Base-by-base conservation (phyloP, 2,888 invertebrate genomes). In the Ichneumoninae sp. region DNA sequence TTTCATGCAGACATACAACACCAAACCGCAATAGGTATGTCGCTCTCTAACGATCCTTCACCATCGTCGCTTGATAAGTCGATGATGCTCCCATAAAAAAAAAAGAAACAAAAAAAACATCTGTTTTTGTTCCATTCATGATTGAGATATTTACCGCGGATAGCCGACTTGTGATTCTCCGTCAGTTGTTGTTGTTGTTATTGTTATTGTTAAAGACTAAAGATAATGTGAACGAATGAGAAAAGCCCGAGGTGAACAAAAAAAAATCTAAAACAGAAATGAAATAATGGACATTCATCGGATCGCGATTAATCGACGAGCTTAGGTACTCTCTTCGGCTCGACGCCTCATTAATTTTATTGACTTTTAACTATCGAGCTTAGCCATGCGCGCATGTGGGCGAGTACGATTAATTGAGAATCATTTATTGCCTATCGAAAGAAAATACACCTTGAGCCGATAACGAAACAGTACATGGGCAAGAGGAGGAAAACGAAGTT, bases 1-100 rank as follows among this genome's bases (percentile, higher is more conserved):
- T 65, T 93, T 92, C 87, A 93, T 93, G 89, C 92, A 91, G 87
- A 85, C 91, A 74, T 93, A 92, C 89, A 92, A 89, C 86, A 88
- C 85, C 76, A 93, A 93, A 86, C 91, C 91, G 44, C 92, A 93
- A 87, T 93, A 92, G 91, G 90, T 90, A 89, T 87, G 89, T 88
- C 83, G 70, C 47, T 68, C 70, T 40, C 52, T 62, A 22, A 54
- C 26, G 22, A 57, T 57, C n/a, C 30, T 22, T n/a, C 19, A 30
- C 3, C 50, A 10, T 2, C 19, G 22, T 8, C 33, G 19, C 44
- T 8, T n/a, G 50, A 65, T 19, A 44, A 70, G 22, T 68, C 40
- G 44, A 36, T 40, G 26, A 22, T 26, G 26, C 26, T 50, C 30
- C 52, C 50, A 26, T 36, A 70, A 30, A 47, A 47, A 47, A 54